phyloP scores from a whole-genome alignment of 2,888 invertebrate species.

The Ethmia dodecea region DNA sequence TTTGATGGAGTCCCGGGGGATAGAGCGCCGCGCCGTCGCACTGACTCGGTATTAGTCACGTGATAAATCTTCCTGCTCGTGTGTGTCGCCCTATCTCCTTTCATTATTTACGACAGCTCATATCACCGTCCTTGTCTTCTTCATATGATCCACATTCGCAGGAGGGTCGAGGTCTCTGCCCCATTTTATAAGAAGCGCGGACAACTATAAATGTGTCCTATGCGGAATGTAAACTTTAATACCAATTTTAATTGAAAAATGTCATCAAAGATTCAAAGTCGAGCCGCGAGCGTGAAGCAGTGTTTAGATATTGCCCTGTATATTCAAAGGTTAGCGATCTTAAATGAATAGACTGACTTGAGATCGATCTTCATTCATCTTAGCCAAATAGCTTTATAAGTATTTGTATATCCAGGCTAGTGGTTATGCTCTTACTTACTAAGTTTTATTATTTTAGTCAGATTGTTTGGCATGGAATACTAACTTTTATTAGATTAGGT shows the following conservation, averaged over 20 bases:
- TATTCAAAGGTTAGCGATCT: no score
- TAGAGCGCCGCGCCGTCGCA: constrained; percentile 54
- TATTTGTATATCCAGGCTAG: no score
- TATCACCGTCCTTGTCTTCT: constrained; percentile 50
- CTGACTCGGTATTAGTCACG: constrained; percentile 72
- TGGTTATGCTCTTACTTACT: no score
- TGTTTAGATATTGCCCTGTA: no score
- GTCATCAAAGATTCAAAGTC: constrained; percentile 4
- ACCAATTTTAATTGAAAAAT: constrained; percentile 19
- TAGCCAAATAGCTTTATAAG: no score
- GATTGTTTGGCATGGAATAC: no score
- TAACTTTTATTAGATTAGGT: no score
- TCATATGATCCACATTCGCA: constrained; percentile 54
- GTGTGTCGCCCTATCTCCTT: constrained; percentile 51
- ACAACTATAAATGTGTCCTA: constrained; percentile 38
- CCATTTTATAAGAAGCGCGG: constrained; percentile 48
- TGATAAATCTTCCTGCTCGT: constrained; percentile 69
- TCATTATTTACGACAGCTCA: constrained; percentile 41
- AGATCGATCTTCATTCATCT: no score
- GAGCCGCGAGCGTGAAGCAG: no score
- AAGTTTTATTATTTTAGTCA: no score
- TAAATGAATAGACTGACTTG: no score
- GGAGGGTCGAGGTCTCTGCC: constrained; percentile 49
- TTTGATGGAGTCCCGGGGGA: constrained; percentile 68
- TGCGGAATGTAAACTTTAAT: constrained; percentile 31